A percentile compares a stretch with the other conserved stretches of the same genome.
Conservation (phyloP, 2,113 vertebrate species). For the Cochlearius cochlearius region DNA sequence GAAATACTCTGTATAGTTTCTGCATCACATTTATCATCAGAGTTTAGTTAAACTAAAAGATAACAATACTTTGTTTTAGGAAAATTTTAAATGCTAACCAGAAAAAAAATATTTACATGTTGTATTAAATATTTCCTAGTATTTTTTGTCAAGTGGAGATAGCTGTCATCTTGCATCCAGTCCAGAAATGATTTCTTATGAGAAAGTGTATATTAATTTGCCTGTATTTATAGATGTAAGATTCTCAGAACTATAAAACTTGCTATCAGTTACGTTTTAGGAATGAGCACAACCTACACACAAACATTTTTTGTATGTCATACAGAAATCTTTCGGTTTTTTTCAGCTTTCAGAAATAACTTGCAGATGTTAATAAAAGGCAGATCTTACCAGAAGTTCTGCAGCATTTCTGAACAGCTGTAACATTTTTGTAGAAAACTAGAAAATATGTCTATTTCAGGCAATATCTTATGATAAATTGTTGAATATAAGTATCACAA, state of each 20-base stretch:
- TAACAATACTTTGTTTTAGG: background rate
- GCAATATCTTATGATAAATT: background rate
- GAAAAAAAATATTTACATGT: background rate
- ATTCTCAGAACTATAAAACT: background rate
- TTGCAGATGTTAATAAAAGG: background rate
- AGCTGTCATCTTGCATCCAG: background rate
- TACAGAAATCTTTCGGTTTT: rapidly evolving
- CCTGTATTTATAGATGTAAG: background rate
- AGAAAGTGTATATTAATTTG: background rate
- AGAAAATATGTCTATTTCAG: background rate
- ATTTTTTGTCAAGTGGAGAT: background rate
- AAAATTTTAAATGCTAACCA: background rate
- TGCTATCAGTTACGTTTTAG: background rate
- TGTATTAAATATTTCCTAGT: background rate
- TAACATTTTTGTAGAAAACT: background rate
- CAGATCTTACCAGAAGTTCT: background rate
- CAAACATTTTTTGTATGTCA: background rate
- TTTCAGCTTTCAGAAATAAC: background rate
- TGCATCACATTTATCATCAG: background rate
- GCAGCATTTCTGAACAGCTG: background rate
- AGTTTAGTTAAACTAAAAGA: background rate
- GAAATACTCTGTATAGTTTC: background rate
- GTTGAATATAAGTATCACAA: background rate
- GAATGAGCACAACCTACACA: background rate
- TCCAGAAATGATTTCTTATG: background rate